These are phyloP conservation scores for Xanthorhoe spadicearia DNA, from an alignment of 2,888 invertebrate genomes.

Conservation along the genomic window DNA sequence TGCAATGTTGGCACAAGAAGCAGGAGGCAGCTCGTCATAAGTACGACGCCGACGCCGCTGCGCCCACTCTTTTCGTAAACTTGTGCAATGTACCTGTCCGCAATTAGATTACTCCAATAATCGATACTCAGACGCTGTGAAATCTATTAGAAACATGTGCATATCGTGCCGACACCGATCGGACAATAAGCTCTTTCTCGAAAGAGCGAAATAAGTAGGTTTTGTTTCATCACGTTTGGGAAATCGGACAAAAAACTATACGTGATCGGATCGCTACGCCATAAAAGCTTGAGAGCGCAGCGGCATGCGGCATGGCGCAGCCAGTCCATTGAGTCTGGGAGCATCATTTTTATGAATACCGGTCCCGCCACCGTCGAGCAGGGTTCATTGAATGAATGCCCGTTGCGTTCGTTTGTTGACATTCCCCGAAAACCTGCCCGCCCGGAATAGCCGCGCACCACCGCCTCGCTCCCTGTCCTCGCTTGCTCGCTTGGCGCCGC, in stretches of 20 bases:
- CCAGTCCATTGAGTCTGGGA: constrained; percentile 75
- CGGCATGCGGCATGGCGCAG: constrained; percentile 51
- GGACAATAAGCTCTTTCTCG: constrained; percentile 50
- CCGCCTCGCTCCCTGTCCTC: constrained; percentile 58
- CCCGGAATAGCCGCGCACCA: constrained; percentile 76
- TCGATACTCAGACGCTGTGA: constrained; percentile 55
- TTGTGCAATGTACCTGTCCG: constrained; percentile 68
- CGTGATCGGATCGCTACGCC: constrained; percentile 59
- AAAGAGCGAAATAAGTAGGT: constrained; percentile 50
- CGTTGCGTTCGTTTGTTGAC: constrained; percentile 80
- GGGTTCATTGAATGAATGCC: constrained; percentile 82
- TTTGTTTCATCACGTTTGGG: constrained; percentile 62
- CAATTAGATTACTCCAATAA: constrained; percentile 57
- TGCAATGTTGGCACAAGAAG: constrained; percentile 50
- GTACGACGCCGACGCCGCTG: constrained; percentile 53
- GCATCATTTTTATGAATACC: constrained; percentile 83
- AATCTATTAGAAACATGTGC: constrained; percentile 60
- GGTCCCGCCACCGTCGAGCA: constrained; percentile 63
- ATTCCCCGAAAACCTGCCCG: constrained; percentile 84
- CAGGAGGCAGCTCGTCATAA: constrained; percentile 49
- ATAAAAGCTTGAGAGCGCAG: constrained; percentile 57
- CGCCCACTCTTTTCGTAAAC: constrained; percentile 61
- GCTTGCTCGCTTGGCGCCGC: constrained; percentile 1
- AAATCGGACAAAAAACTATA: constrained; percentile 62
- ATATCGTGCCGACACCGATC: constrained; percentile 57